Conservation (phyloP, 1,140 invertebrate species). For the Triops cancriformis region DNA sequence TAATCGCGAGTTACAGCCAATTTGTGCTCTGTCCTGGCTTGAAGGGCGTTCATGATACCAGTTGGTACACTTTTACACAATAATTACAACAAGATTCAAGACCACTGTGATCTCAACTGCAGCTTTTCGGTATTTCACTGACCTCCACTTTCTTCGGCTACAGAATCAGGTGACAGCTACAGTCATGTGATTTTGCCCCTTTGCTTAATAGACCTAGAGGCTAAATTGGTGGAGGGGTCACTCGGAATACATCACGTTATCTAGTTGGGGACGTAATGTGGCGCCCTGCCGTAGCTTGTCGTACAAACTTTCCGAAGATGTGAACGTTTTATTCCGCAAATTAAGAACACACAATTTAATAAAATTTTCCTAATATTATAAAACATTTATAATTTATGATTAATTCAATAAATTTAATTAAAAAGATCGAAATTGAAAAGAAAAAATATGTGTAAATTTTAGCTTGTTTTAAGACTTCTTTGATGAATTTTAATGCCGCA, state of each 20-base stretch:
- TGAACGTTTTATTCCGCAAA: too few relatives aligned
- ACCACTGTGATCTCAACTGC: background rate
- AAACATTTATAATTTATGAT: too few relatives aligned
- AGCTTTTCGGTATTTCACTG: background rate
- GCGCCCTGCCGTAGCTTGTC: too few relatives aligned
- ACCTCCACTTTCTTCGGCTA: background rate
- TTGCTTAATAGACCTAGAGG: background rate
- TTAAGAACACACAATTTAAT: too few relatives aligned
- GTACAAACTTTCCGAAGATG: too few relatives aligned
- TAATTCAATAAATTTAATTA: too few relatives aligned
- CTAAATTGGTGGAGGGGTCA: background rate
- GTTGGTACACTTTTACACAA: background rate
- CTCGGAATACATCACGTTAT: background rate
- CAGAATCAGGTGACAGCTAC: background rate
- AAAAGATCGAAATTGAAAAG: too few relatives aligned
- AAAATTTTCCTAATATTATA: too few relatives aligned
- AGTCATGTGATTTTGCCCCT: background rate
- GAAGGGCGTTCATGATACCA: constrained; percentile 34
- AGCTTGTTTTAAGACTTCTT: too few relatives aligned
- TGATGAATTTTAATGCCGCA: too few relatives aligned
- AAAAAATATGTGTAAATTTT: too few relatives aligned
- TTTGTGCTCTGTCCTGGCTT: constrained; percentile 67
- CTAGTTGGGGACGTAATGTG: too few relatives aligned
- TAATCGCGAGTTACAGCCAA: constrained; percentile 92
- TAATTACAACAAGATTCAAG: background rate